Conservation (phyloP, 2,888 invertebrate species). For the Papilio demoleus region DNA sequence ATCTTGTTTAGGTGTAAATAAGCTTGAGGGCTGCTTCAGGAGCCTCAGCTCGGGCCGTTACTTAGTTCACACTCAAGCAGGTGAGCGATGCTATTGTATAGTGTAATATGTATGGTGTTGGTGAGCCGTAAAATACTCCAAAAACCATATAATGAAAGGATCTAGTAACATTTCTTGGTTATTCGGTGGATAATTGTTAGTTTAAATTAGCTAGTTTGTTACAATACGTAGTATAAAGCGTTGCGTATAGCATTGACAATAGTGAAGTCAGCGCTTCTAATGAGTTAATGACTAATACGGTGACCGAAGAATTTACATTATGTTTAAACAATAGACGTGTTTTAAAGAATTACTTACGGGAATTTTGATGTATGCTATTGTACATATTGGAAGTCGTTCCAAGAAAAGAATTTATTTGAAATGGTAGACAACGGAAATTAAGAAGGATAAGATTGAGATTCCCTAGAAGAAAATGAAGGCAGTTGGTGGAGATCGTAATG, state of each 20-base stretch:
- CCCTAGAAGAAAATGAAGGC: no score
- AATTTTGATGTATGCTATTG: constrained; percentile 15
- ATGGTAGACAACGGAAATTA: background rate
- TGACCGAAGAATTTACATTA: constrained; percentile 39
- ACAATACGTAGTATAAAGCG: constrained; percentile 45
- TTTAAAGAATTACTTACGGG: constrained; percentile 19
- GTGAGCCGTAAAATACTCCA: no score
- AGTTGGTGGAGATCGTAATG: no score
- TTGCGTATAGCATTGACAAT: constrained; percentile 50
- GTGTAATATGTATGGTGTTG: no score
- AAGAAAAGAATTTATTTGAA: constrained; percentile 13
- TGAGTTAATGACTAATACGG: constrained; percentile 46
- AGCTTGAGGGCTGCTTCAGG: no score
- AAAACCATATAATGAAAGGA: background rate
- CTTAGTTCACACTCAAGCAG: no score
- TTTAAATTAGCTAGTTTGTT: constrained; percentile 6
- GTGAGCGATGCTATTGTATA: no score
- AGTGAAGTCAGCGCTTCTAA: constrained; percentile 59
- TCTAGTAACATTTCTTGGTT: background rate
- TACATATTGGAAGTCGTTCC: no score
- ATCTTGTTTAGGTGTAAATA: no score
- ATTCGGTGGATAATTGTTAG: background rate
- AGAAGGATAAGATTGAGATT: no score
- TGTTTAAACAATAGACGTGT: constrained; percentile 37
- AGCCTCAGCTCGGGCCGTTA: no score